phyloP scores from a whole-genome alignment of 2,797 vertebrate genomes.

The Xiphorhynchus erythropygius region DNA sequence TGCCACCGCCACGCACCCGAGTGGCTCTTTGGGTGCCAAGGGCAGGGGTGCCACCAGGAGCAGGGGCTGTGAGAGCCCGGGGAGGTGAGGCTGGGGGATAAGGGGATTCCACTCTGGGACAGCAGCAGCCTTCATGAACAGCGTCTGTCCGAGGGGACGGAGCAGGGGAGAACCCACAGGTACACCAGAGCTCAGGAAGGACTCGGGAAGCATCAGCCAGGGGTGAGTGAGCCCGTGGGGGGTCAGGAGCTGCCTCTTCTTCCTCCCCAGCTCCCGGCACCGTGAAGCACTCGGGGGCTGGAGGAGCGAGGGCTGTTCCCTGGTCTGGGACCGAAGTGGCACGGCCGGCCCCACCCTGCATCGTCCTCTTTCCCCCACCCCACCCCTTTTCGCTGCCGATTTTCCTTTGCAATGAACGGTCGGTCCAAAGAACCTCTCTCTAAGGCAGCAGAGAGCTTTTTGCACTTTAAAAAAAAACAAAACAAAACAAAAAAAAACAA shows the following conservation, averaged over 20 bases:
- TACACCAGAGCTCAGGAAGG: conserved; percentile 66
- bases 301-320: not conserved
- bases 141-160: not conserved
- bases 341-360: not conserved
- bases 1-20: rapidly evolving
- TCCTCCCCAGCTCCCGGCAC: not conserved
- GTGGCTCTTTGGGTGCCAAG: not conserved
- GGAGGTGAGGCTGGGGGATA: not conserved
- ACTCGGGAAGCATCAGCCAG: conserved; percentile 29
- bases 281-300: conserved; percentile 4
- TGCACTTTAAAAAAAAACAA: conserved; percentile 77
- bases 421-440: conserved; percentile 83
- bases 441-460: conserved; percentile 83
- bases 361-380: conserved; percentile 2
- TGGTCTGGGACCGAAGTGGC: conserved; percentile 4
- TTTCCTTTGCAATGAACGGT: conserved; percentile 79
- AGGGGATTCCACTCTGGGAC: not conserved
- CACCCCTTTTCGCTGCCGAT: conserved; percentile 69
- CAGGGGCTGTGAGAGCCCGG: not conserved
- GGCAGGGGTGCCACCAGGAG: not conserved
- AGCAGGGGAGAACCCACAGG: conserved; percentile 7
- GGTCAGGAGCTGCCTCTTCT: not conserved
- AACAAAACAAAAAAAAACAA: not conserved
- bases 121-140: not conserved
- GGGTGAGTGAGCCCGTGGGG: conserved; percentile 16